Base-by-base conservation (phyloP, 2,888 invertebrate species). In the Watsonalla cultraria region DNA sequence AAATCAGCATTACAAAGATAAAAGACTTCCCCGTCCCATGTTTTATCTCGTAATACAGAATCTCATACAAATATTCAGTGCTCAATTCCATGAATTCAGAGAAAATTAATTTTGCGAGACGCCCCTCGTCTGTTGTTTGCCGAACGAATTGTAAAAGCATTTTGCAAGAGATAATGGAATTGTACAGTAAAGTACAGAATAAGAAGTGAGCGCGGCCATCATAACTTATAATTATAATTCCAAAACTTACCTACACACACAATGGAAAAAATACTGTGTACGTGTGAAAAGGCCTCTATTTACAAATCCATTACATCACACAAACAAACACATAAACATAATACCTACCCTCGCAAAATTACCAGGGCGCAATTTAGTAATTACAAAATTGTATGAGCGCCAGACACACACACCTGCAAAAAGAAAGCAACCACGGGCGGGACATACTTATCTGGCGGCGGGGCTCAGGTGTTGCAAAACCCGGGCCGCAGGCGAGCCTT, bases 381-480 rank as follows among this genome's bases (percentile, higher is more conserved):
- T 24, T 24, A 24, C 24, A 24, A 24, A 24, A 24, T 24, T 24
- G 24, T 24, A 24, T 24, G 24, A 2, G 24, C 24, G 24, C 24
- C 24, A 4, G 24, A 24, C 1, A 24, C 24, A 24, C 24, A 24
- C 24, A 24, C 24, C 24, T 24, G 24, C 24, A 24, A 24, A 24
- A 24, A 24, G 24, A 24, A 24, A 24, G 24, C 11, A 42, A 11
- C 11, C 8, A 42, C 7, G 5, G 42, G 11, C 11, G 42, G 42
- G 11, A 11, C 42, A 24, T 24, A 24, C 24, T 24, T 24, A 24
- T 24, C 24, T 24, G 24, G 60, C 61, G 64, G 60, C 62, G 70
- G 74, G 80, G 59, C 82, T 70, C 88, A 88, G 89, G 88, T 88
- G 89, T 74, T 74, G 65, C 61, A 64, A 62, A 76, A 72, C 77